Evolutionary conservation across 2,113 vertebrate species (phyloP), one percentile per base, ranked within the genome.

Genomic region (Camelus bactrianus): DNA sequence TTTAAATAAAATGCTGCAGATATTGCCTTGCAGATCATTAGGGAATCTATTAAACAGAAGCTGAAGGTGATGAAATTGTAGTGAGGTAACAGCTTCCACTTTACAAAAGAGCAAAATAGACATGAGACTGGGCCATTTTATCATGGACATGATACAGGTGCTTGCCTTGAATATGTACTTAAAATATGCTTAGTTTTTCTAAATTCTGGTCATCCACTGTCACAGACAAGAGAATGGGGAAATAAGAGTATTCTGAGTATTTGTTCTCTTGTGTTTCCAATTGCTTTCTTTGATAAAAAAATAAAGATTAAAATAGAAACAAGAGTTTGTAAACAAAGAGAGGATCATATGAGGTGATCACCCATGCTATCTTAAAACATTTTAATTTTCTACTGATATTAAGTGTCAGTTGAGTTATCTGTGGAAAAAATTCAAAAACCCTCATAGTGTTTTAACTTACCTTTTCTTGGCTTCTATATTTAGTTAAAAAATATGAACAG

Each of bases 221-320:
- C 35, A 8, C 9, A 48, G 11, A 88, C 3, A 58, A 80, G 16
- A 92, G 14, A 32, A 62, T 12, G 3, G 17, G 9, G 4, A 65
- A 60, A 48, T 30, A 48, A 6, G 14, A 28, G 6, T 67, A 16
- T 32, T 19, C 15, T 80, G 35, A 20, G 13, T 69, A 2, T 50
- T 42, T 42, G 48, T 77, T 91, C 69, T 75, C 50, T 54, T 92
- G 9, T 54, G 4, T 60, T 70, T 2, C 6, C 0, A 5, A 28
- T 88, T 50, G 48, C 10, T 92, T 56, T 62, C 82, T 73, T 95
- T 88, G 26, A 69, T n/a, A 62, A 70, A 84, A 89, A 14, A 64
- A 6, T 5, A 91, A 89, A 80, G 4, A 64, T 46, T 80, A 76
- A 94, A 52, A 76, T 76, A 94, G 9, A 50, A 87, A 87, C 19